Conservation (phyloP, 1,140 invertebrate species). For the Platorchestia sp. region DNA sequence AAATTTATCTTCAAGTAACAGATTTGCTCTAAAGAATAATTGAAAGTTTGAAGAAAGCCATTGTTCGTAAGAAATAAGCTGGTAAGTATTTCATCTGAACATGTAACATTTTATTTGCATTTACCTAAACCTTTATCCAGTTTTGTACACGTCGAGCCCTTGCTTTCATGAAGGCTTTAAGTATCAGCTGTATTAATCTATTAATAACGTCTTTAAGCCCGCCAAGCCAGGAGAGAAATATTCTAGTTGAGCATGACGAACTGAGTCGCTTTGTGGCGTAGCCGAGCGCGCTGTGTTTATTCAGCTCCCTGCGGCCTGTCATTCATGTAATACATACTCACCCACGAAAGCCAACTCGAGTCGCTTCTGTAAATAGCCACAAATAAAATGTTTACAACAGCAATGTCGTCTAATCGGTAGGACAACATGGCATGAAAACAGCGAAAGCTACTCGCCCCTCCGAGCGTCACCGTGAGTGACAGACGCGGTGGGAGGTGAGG, state of each 20-base stretch:
- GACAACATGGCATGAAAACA: conserved; percentile 43
- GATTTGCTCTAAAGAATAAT: too few species aligned
- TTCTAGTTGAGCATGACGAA: not conserved
- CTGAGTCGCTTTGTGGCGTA: not conserved
- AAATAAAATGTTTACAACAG: conserved; percentile 54
- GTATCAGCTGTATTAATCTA: not conserved
- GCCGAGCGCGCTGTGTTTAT: not conserved
- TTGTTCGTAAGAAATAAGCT: too few species aligned
- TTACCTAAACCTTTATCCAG: not conserved
- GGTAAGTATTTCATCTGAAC: too few species aligned
- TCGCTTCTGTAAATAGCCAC: conserved; percentile 53
- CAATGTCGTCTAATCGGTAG: conserved; percentile 55
- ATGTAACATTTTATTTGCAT: too few species aligned
- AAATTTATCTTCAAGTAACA: too few species aligned
- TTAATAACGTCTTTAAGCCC: not conserved
- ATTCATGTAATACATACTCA: conserved; percentile 55
- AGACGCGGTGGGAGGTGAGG: conserved; percentile 21
- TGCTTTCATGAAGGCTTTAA: not conserved
- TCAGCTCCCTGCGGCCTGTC: conserved; percentile 36
- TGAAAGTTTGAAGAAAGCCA: too few species aligned
- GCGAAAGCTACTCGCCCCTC: conserved; percentile 29
- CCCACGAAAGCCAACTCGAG: conserved; percentile 51
- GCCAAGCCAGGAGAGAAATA: not conserved
- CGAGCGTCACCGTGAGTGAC: not conserved
- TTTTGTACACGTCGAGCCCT: not conserved